Evolutionary conservation across 2,113 vertebrate genomes (phyloP), one percentile per base, ranked within the genome.

Genomic region (Odocoileus virginianus): DNA sequence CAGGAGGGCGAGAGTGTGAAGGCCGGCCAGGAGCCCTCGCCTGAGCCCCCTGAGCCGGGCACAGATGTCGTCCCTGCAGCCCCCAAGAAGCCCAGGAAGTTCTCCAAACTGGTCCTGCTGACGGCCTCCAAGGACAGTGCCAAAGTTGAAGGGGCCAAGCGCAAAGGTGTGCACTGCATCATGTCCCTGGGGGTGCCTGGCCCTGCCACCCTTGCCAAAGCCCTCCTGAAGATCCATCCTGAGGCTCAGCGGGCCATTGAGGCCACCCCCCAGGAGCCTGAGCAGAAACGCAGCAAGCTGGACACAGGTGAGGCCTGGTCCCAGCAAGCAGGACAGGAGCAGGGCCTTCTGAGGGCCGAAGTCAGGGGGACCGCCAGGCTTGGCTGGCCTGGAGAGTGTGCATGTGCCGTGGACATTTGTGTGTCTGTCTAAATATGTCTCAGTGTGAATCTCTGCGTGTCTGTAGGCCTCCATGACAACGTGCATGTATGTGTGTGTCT

Each of bases 101-200:
- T 97, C 89, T 98, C 97, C 97, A 97, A 97, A 43, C 95, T 98
- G 36, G 97, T 98, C 52, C 83, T 98, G 57, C 94, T 98, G 50
- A 97, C 97, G 0, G 97, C 97, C n/a, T 95, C 97, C 61, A 97
- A 97, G 47, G 97, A 98, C 95, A 97, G 97, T 11, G 61, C 92
- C 96, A 97, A 97, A 60, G 95, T 96, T 84, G 61, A 90, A 0
- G 90, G 95, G 4, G 96, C 96, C 90, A 96, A 96, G 36, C 95
- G 96, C 95, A 96, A 27, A 58, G 97, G 92, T 0, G 89, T 93
- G 16, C 97, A 95, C 71, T 97, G 98, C 50, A 71, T 98, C 89
- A 97, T 98, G 98, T 96, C 98, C 28, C 95, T 98, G 50, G 98
- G 97, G 30, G 92, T 82, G 11, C 97, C 97, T 0, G 92, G 94